A percentile compares a stretch with the other conserved stretches of the same genome.
phyloP scores from a whole-genome alignment of 2,797 vertebrate genomes.

The Glyptemys insculpta region DNA sequence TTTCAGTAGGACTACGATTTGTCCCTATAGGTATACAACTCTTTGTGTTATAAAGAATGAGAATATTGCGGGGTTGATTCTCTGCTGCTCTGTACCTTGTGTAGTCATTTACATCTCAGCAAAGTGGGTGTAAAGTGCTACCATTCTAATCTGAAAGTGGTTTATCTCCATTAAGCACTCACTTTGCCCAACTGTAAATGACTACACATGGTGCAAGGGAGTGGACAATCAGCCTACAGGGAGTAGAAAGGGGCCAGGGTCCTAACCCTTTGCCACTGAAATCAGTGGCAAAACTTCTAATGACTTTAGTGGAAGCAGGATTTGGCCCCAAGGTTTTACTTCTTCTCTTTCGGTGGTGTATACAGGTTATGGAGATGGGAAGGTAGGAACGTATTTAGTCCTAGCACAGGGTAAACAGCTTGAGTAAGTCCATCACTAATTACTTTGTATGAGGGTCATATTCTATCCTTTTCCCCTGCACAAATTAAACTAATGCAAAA shows the following conservation, averaged over 20 bases:
- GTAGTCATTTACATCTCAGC: background rate
- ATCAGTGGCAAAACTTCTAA: background rate
- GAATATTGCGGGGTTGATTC: background rate
- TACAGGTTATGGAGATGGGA: background rate
- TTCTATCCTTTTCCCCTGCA: too few species aligned
- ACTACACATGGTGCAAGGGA: background rate
- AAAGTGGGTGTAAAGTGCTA: background rate
- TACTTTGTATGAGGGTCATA: background rate
- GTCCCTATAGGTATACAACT: background rate
- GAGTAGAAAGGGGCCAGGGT: too few species aligned
- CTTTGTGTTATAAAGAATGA: background rate
- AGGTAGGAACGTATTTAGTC: background rate
- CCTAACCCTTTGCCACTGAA: background rate
- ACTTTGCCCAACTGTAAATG: background rate
- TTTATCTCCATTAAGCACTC: background rate
- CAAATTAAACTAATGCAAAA: background rate
- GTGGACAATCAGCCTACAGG: background rate
- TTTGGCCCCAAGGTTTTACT: background rate
- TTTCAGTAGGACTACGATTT: background rate
- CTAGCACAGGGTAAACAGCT: background rate
- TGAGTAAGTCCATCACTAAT: background rate
- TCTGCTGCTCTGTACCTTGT: background rate
- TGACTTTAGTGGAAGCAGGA: background rate
- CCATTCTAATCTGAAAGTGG: background rate
- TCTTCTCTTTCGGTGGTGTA: background rate